Evolutionary conservation across 2,797 vertebrate species (phyloP).

Genomic region (Chiloscyllium punctatum): DNA sequence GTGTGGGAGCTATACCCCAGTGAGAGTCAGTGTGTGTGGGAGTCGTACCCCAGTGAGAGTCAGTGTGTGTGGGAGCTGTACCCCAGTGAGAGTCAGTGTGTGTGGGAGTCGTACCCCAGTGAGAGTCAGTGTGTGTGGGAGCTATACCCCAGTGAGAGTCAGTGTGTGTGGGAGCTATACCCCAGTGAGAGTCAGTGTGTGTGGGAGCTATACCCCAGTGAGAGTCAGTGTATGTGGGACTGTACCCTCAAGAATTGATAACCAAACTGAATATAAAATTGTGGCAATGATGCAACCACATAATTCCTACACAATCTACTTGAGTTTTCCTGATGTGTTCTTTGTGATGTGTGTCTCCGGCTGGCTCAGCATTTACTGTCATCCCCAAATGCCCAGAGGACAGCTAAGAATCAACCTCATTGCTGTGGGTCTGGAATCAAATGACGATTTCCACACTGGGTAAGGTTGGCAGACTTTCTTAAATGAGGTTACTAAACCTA

Average conservation of each 20-base stretch:
- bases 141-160: conserved; percentile 40
- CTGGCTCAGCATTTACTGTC: too few relatives aligned
- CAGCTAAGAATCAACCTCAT: too few relatives aligned
- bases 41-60: background rate
- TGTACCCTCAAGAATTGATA: rapidly evolving
- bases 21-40: background rate
- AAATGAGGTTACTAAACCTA: too few relatives aligned
- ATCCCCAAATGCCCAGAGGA: too few relatives aligned
- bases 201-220: background rate
- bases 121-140: conserved; percentile 42
- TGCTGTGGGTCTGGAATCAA: too few relatives aligned
- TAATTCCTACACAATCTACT: too few relatives aligned
- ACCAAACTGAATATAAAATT: background rate
- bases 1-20: background rate
- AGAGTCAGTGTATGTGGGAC: background rate
- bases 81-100: background rate
- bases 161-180: conserved; percentile 49
- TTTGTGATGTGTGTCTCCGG: too few relatives aligned
- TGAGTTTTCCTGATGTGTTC: too few relatives aligned
- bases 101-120: background rate
- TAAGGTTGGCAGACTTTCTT: too few relatives aligned
- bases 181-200: background rate
- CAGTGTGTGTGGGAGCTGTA: background rate
- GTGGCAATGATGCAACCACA: too few relatives aligned
- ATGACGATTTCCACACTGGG: too few relatives aligned